These are phyloP conservation scores for Ondatra zibethicus DNA, from an alignment of 2,113 vertebrate species.

Conservation along the genomic window DNA sequence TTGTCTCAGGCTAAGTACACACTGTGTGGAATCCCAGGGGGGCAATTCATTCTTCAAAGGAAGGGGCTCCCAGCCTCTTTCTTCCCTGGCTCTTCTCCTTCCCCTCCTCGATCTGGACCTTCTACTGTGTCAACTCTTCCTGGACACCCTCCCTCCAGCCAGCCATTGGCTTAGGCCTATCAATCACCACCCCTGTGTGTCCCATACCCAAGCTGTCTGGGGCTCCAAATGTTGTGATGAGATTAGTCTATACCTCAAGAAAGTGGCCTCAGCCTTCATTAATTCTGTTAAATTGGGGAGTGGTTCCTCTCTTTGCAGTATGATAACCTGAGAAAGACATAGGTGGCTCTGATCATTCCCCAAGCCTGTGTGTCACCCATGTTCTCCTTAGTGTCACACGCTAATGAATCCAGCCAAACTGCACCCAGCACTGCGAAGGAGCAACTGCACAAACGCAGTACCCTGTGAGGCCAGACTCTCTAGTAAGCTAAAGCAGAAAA, in stretches of 20 bases:
- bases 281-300: conserved; percentile 19
- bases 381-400: conserved; percentile 23
- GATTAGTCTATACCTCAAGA: background rate
- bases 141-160: background rate
- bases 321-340: background rate
- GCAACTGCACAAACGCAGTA: background rate
- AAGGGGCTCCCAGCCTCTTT: background rate
- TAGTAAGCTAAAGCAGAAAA: conserved; percentile 20
- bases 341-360: conserved; percentile 44
- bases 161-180: background rate
- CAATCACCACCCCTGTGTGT: background rate
- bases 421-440: background rate
- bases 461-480: background rate
- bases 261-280: background rate
- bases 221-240: background rate
- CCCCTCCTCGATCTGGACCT: background rate
- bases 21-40: background rate
- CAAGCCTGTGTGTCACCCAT: background rate
- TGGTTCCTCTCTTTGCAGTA: conserved; percentile 35
- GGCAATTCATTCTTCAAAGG: background rate
- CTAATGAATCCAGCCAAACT: conserved; percentile 42
- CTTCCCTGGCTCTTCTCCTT: background rate
- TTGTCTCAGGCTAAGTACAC: background rate
- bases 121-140: background rate
- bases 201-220: background rate